These are phyloP conservation scores for Pseudachorutes palmiensis DNA, from an alignment of 1,140 invertebrate species.

Conservation along the genomic window DNA sequence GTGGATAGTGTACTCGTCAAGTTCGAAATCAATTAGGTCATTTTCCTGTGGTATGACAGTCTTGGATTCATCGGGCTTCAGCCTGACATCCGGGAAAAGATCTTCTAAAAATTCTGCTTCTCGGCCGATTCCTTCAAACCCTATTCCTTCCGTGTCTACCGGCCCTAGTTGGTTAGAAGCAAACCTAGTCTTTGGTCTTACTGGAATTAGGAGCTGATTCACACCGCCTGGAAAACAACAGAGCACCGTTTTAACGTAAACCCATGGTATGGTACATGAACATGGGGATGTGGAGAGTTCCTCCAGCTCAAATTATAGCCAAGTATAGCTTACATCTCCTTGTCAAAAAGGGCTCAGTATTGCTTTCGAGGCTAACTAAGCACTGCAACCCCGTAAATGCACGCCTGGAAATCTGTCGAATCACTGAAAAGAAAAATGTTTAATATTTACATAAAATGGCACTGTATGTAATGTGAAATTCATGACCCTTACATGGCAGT, in stretches of 20 bases:
- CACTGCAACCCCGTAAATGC: too few relatives aligned
- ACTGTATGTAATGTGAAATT: background rate
- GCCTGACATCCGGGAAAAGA: background rate
- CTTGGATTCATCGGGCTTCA: background rate
- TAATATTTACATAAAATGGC: background rate
- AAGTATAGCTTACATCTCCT: too few relatives aligned
- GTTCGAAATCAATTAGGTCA: constrained; percentile 18
- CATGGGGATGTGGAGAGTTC: too few relatives aligned
- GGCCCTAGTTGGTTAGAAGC: background rate
- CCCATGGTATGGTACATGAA: background rate
- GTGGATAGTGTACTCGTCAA: background rate
- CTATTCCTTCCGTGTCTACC: background rate
- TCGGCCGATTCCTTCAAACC: background rate
- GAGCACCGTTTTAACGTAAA: background rate
- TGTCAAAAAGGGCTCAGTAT: too few relatives aligned
- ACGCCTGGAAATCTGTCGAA: too few relatives aligned
- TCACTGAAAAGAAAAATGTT: too few relatives aligned
- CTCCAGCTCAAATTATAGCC: too few relatives aligned
- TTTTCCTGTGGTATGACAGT: constrained; percentile 12
- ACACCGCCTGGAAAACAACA: background rate
- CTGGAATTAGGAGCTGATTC: background rate
- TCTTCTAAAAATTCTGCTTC: background rate
- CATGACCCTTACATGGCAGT: background rate
- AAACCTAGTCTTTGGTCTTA: background rate
- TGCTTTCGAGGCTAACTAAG: too few relatives aligned